Evolutionary conservation across 2,888 invertebrate species (phyloP).

Genomic region (Cyaniris semiargus): DNA sequence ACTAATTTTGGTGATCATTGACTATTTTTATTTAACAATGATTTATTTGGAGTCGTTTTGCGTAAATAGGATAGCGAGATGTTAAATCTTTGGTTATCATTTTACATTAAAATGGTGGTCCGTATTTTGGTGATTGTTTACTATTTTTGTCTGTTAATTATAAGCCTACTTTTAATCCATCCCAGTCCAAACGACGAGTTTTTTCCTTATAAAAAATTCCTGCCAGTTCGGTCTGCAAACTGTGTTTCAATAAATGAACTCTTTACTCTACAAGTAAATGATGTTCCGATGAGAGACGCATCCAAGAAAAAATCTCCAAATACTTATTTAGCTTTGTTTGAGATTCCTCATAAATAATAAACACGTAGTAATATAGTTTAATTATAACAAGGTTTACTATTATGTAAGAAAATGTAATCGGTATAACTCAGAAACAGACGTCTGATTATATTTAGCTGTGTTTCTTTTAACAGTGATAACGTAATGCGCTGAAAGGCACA

Average conservation of each 20-base stretch:
- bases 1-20: too few relatives aligned
- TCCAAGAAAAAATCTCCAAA: neutral
- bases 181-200: too few relatives aligned
- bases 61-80: too few relatives aligned
- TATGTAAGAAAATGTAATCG: neutral
- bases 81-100: too few relatives aligned
- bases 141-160: too few relatives aligned
- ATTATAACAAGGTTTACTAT: neutral
- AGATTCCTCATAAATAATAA: neutral
- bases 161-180: too few relatives aligned
- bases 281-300: neutral
- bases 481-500: neutral
- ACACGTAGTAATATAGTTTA: too few relatives aligned
- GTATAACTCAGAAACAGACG: constrained; percentile 2
- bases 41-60: too few relatives aligned
- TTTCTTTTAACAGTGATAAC: constrained; percentile 18
- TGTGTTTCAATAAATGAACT: neutral
- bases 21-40: too few relatives aligned
- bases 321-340: neutral
- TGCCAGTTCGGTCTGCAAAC: neutral
- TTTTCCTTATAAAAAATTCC: neutral
- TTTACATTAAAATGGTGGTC: too few relatives aligned
- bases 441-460: neutral
- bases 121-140: too few relatives aligned
- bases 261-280: neutral